A percentile compares a stretch with the other conserved stretches of the same genome.
phyloP scores from a whole-genome alignment of 2,797 vertebrate genomes.

The Orestias chungarensis region DNA sequence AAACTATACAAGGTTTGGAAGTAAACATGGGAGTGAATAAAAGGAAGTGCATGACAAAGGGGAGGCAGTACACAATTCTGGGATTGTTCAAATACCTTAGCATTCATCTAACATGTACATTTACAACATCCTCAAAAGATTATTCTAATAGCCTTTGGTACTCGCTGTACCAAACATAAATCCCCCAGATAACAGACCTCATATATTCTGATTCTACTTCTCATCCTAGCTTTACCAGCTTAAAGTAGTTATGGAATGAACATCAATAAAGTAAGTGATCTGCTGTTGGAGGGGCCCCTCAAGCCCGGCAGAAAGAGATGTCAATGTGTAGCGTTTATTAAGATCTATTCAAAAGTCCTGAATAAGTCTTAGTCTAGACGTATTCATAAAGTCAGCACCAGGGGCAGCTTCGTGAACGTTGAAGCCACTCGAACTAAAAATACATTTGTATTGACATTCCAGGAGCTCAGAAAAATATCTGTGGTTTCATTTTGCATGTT shows the following conservation, averaged over 20 bases:
- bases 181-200: conserved; percentile 78
- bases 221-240: conserved; percentile 68
- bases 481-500: conserved; percentile 41
- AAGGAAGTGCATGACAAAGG: conserved; percentile 65
- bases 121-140: conserved; percentile 64
- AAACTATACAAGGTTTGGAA: conserved; percentile 67
- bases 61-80: conserved; percentile 63
- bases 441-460: conserved; percentile 69
- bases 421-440: conserved; percentile 65
- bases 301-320: conserved; percentile 51
- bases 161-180: conserved; percentile 65
- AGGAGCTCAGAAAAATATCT: conserved; percentile 70
- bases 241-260: conserved; percentile 75
- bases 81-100: conserved; percentile 62
- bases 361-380: too few relatives aligned
- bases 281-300: conserved; percentile 57
- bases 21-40: conserved; percentile 44
- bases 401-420: conserved; percentile 62
- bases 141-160: conserved; percentile 61
- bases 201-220: conserved; percentile 68
- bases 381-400: conserved; percentile 78
- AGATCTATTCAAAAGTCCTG: too few relatives aligned
- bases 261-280: conserved; percentile 54
- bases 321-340: conserved; percentile 58
- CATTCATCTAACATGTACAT: conserved; percentile 67